Percentiles rank a stretch among this genome's conserved stretches.
These are phyloP conservation scores for Oreochromis niloticus DNA, from an alignment of 2,113 vertebrate species.

Conservation along the genomic window DNA sequence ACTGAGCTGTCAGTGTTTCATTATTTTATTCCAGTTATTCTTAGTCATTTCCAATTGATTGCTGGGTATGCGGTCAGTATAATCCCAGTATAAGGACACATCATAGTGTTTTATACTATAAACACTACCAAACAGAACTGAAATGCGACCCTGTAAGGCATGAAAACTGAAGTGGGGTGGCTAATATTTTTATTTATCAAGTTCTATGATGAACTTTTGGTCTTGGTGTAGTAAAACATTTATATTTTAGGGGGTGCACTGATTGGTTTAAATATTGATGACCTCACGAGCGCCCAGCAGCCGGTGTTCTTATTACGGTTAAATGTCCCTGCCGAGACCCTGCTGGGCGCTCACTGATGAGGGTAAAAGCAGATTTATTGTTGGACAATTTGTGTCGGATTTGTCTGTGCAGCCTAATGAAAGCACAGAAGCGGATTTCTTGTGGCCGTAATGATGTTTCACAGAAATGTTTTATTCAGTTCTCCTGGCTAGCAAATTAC, in stretches of 20 bases:
- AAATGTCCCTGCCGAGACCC: not conserved
- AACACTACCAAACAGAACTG: not conserved
- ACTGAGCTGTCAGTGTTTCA: not conserved
- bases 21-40: not conserved
- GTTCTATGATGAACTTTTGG: not conserved
- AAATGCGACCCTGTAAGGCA: not conserved
- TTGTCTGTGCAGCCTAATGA: not conserved
- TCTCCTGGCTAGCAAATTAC: not conserved
- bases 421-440: not conserved
- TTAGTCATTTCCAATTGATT: not conserved
- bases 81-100: not conserved
- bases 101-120: not conserved
- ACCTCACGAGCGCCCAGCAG: not conserved
- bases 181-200: not conserved
- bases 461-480: not conserved
- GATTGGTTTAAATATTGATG: not conserved
- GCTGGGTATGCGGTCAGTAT: not conserved
- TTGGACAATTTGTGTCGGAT: not conserved
- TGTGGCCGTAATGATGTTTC: not conserved
- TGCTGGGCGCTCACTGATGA: not conserved
- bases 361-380: not conserved
- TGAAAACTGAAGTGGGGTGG: not conserved
- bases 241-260: not conserved
- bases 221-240: not conserved
- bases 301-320: not conserved